Evolutionary conservation across 1,140 invertebrate species (phyloP), one percentile per base, ranked within the genome.

Genomic region (Brachionus calyciflorus): DNA sequence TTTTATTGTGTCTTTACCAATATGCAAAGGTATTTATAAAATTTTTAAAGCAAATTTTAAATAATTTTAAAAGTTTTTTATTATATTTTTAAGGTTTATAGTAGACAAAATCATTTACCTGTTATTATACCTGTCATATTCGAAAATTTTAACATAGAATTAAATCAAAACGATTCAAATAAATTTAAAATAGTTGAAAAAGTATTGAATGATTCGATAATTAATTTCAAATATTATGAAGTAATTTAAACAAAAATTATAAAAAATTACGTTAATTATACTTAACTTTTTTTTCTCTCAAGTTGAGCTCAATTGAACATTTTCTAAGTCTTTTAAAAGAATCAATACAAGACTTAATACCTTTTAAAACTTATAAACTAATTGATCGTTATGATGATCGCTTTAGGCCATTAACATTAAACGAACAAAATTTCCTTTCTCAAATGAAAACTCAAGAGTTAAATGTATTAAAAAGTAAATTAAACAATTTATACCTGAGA

Each of bases 21-120:
- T 65, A 65, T 44, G 60, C 60, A 2, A 21, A 65, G 17, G 60
- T 65, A 65, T n/a, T n/a, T n/a, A n/a, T n/a, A n/a, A n/a, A 65
- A 26, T 1, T 12, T 44, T 24, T 24, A 6, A 9, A 21, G 12
- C 14, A 21, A 65, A 46, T 1, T 19, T 63, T 40, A 6, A 14
- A 7, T 46, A 46, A 46, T 7, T 3, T 17, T 14, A 17, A 46
- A 14, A 7, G 9, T 40, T 40, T 21, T 40, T 1, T 37, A 21
- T 14, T 3, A 9, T 37, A 14, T 21, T 41, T 40, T 30, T 30
- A 3, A 63, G 57, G 7, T 19, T 40, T 65, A 46, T 24, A 44
- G 9, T n/a, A 26, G 21, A 21, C 26, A 9, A 12, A 65, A 65
- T 24, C 24, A 26, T 65, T 44, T 65, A n/a, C 60, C 60, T 2